Conservation (phyloP, 2,888 invertebrate genomes). For the Cenopis cana region DNA sequence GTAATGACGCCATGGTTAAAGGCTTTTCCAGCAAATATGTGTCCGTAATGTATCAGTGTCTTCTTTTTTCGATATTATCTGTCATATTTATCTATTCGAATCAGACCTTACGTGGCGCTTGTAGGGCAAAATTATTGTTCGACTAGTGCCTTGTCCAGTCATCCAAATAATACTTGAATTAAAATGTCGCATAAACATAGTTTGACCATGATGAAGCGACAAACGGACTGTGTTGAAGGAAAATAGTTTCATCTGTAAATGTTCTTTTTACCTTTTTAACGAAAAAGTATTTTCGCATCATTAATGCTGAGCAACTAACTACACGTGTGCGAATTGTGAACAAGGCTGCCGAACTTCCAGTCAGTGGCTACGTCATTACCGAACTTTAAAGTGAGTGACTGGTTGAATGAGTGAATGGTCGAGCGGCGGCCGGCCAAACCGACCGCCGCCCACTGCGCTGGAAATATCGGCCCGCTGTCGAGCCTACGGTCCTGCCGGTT, state of each 20-base stretch:
- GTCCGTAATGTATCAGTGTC: background rate
- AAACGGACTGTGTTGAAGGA: no score
- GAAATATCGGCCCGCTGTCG: constrained; percentile 22
- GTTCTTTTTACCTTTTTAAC: no score
- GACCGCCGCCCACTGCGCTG: constrained; percentile 3
- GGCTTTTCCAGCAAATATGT: background rate
- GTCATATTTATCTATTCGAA: no score
- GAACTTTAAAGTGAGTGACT: constrained; percentile 30
- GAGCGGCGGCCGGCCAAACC: background rate
- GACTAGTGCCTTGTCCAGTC: no score
- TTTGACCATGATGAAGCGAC: no score
- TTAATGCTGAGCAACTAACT: background rate
- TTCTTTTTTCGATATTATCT: background rate
- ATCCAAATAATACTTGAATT: no score
- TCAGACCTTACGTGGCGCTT: no score
- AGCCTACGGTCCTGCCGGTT: background rate
- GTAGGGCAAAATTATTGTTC: no score
- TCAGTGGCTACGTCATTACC: constrained; percentile 24
- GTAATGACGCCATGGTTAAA: background rate
- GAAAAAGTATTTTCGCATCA: background rate
- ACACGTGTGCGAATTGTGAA: background rate
- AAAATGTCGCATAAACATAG: no score
- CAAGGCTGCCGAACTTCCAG: constrained; percentile 2
- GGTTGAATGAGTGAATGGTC: constrained; percentile 25
- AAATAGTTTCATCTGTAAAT: no score